Percentiles rank a stretch among this genome's conserved stretches.
These are phyloP conservation scores for Venturia canescens DNA, from an alignment of 1,140 invertebrate species.

Conservation along the genomic window DNA sequence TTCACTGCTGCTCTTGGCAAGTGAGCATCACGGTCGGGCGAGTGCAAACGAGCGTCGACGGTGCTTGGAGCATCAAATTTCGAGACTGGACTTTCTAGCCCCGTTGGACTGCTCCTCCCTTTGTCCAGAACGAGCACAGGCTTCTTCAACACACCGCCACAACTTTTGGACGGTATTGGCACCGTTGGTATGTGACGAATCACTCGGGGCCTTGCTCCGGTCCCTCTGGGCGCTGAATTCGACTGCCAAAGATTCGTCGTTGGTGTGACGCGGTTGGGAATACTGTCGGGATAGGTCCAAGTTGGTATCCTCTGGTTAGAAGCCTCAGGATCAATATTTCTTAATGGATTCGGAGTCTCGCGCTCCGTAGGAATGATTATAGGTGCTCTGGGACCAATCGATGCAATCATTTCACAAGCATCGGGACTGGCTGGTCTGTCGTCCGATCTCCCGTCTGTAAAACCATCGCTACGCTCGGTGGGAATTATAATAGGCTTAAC, in stretches of 20 bases:
- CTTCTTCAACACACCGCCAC: background rate
- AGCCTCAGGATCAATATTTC: conserved; percentile 12
- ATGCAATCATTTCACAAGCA: conserved; percentile 51
- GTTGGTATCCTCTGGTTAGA: background rate
- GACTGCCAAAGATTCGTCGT: conserved; percentile 34
- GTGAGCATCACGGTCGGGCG: conserved; percentile 57
- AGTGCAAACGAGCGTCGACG: conserved; percentile 54
- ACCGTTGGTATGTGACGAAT: conserved; percentile 62
- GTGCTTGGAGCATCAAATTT: conserved; percentile 54
- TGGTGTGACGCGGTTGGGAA: background rate
- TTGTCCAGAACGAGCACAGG: conserved; percentile 59
- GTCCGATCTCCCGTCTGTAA: conserved; percentile 25
- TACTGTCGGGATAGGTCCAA: background rate
- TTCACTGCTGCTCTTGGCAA: background rate
- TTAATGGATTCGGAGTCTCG: conserved; percentile 24
- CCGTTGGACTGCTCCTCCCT: conserved; percentile 27
- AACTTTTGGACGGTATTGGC: conserved; percentile 56
- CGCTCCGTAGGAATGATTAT: conserved; percentile 64
- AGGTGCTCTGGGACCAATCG: conserved; percentile 38
- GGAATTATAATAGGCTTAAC: conserved; percentile 71
- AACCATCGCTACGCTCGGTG: conserved; percentile 65
- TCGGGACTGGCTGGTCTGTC: conserved; percentile 56
- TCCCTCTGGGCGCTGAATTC: background rate
- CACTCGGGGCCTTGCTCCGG: background rate
- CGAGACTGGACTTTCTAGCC: background rate